Conservation (phyloP, 2,888 invertebrate genomes). For the Aricia artaxerxes region DNA sequence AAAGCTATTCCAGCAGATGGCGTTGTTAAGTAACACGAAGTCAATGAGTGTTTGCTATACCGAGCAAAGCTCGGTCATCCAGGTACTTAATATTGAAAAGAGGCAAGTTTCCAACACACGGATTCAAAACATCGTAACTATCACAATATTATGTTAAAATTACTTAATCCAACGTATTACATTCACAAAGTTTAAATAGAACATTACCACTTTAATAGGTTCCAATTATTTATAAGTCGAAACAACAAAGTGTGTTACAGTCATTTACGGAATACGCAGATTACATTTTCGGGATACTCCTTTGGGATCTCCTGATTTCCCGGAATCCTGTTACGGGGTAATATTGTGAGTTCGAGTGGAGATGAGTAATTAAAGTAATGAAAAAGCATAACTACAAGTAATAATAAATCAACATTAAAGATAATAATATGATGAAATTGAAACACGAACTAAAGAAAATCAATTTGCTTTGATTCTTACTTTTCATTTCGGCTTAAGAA, state of each 20-base stretch:
- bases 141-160: neutral
- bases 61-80: too few species aligned
- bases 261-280: neutral
- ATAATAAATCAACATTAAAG: neutral
- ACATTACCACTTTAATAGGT: neutral
- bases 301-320: slow-evolving; percentile 2
- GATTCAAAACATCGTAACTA: neutral
- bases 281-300: neutral
- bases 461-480: too few species aligned
- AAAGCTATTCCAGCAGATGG: too few species aligned
- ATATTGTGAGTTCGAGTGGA: neutral
- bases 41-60: too few species aligned
- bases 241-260: neutral
- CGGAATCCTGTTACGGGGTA: neutral
- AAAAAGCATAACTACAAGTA: neutral
- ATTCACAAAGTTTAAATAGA: neutral
- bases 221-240: slow-evolving; percentile 14
- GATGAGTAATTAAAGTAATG: slow-evolving; percentile 7
- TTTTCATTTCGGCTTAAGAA: too few species aligned
- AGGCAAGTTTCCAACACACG: neutral
- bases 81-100: too few species aligned
- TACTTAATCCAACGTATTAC: neutral
- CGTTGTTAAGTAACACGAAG: too few species aligned
- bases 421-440: too few species aligned
- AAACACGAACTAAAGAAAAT: too few species aligned